A percentile compares a stretch with the other conserved stretches of the same genome.
phyloP scores from a whole-genome alignment of 2,797 vertebrate genomes.

The Hybognathus amarus region DNA sequence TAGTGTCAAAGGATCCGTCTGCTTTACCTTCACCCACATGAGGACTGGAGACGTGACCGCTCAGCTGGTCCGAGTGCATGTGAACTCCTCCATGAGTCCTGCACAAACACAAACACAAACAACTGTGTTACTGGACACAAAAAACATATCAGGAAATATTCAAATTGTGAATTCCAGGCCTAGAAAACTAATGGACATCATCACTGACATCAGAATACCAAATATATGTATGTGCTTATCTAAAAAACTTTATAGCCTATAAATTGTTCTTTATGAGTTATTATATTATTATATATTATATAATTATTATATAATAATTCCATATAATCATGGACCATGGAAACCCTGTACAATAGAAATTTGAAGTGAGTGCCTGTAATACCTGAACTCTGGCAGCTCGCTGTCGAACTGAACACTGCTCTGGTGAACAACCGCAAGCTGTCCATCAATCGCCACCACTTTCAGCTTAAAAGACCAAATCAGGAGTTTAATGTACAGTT shows the following conservation, averaged over 20 bases:
- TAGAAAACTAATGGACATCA: background rate
- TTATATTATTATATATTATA: too few relatives aligned
- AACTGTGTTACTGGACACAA: background rate
- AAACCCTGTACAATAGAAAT: background rate
- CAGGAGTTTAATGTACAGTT: background rate
- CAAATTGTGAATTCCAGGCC: background rate
- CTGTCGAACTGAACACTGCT: conserved; percentile 88
- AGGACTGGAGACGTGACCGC: conserved; percentile 91
- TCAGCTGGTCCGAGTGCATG: conserved; percentile 83
- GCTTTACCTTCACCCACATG: conserved; percentile 93
- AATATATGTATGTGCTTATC: background rate
- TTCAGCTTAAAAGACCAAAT: conserved; percentile 80
- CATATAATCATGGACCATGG: too few relatives aligned
- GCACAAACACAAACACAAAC: conserved; percentile 16
- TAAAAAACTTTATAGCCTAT: background rate
- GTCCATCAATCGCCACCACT: conserved; percentile 83
- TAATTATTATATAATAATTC: too few relatives aligned
- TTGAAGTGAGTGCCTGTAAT: conserved; percentile 26
- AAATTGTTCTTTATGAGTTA: background rate
- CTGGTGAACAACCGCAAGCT: conserved; percentile 83
- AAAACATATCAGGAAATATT: background rate
- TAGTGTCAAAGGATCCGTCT: background rate
- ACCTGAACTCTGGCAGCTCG: conserved; percentile 91
- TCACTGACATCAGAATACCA: background rate
- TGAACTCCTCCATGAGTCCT: conserved; percentile 92